Evolutionary conservation across 2,888 invertebrate species (phyloP), one percentile per base, ranked within the genome.

Genomic region (Acleris emargana): DNA sequence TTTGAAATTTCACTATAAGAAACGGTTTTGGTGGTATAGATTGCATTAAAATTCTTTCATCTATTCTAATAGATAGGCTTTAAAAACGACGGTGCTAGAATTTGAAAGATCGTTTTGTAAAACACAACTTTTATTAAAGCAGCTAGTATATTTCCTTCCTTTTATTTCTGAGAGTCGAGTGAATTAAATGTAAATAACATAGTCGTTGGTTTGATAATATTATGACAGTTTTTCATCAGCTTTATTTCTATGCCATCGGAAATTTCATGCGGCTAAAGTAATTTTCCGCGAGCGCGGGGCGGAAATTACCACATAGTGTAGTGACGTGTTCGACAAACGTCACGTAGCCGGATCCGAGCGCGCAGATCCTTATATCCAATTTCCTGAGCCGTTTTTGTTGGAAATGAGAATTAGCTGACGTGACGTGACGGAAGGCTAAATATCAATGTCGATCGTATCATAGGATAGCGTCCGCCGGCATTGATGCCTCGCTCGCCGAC

Each of bases 251-350:
- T 82, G 81, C 79, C 79, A 84, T 88, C 88, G 89, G 89, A 90
- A 91, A 90, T 91, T 91, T 89, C 87, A 86, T 88, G 87, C 83
- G 87, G 89, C 88, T 87, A 88, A 91, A 92, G 91, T 91, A 92
- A 92, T 92, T 91, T 92, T 91, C 89, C 89, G 83, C 89, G 85
- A 87, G 88, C 88, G 82, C 80, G 76, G 85, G 87, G 82, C 91
- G 91, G 91, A 92, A 91, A 92, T 92, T 92, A 92, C 90, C 87
- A 89, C 91, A 92, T 90, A 91, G 91, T 91, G 88, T 87, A 86
- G 88, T 91, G 91, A 91, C 90, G 89, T 91, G 89, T 91, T 91
- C 89, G 90, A 90, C 91, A 91, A 89, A 89, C 91, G 91, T 91
- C 91, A 91, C 91, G 91, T 91, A 89, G 87, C 88, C 89, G 91